phyloP scores from a whole-genome alignment of 2,797 vertebrate genomes.

The Harpagifer antarcticus region DNA sequence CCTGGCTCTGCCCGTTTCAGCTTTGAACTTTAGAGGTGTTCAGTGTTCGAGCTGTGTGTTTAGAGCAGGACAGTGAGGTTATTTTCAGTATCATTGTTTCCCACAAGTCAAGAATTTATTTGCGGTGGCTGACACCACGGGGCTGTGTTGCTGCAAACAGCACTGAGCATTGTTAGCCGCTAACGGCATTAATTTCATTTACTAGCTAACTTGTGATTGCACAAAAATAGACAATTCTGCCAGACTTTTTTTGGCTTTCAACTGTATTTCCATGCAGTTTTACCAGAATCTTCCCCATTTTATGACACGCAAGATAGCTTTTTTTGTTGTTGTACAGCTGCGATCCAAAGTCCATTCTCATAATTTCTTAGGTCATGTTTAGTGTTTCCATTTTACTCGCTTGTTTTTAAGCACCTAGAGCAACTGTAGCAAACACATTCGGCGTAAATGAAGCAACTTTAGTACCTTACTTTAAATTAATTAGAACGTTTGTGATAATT shows the following conservation, averaged over 20 bases:
- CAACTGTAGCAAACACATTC: slow-evolving; percentile 8
- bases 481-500: background rate
- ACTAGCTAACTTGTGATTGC: slow-evolving; percentile 6
- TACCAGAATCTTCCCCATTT: background rate
- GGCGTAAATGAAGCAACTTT: background rate
- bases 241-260: background rate
- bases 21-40: slow-evolving; percentile 9
- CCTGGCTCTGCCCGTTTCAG: slow-evolving; percentile 7
- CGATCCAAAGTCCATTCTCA: background rate
- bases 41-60: background rate
- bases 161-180: slow-evolving; percentile 14
- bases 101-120: slow-evolving; percentile 24
- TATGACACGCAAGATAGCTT: background rate
- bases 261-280: background rate
- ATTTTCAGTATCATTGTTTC: slow-evolving; percentile 24
- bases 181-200: background rate
- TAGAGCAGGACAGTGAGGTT: background rate
- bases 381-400: slow-evolving; percentile 2
- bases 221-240: background rate
- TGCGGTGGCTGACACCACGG: slow-evolving; percentile 26
- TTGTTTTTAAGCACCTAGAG: slow-evolving; percentile 11
- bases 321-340: background rate
- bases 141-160: slow-evolving; percentile 24
- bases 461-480: background rate
- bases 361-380: background rate